Base-by-base conservation (phyloP, 2,797 vertebrate species). In the Hyperoplus lanceolatus region DNA sequence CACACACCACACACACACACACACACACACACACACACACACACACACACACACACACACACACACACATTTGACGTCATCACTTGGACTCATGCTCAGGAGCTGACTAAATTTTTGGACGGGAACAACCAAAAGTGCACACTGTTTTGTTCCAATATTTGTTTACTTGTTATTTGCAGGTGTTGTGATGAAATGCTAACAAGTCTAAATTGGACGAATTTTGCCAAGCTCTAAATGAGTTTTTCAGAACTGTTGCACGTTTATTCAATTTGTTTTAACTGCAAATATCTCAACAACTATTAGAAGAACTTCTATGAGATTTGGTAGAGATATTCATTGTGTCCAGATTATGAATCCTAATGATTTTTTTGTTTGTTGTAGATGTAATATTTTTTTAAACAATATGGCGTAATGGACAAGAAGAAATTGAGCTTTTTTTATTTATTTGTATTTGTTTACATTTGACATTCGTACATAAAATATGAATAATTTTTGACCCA, bases 1-100 rank as follows among this genome's bases (percentile, higher is more conserved):
- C 21, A 29, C 21, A 29, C 21, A 29, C 21, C 1, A 1, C 29
- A 29, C 29, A 29, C 29, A 29, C 29, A 29, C 29, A 29, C 29
- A 29, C 29, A 29, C 29, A 29, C 29, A 29, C 29, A 29, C 29
- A 29, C 29, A 29, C 29, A 29, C 29, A 29, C 29, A 29, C 29
- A 29, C 29, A 29, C 29, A 29, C 29, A 29, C 29, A 29, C 29
- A 29, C 29, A 29, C 29, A 29, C 29, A 29, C 29, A 29, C 29
- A 29, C 3, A 29, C 29, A 29, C 29, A 29, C 29, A 29, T 29
- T 29, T 29, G 54, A 82, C 38, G 18, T 81, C 75, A 85, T 8
- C 1, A 8, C 18, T 43, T 9, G n/a, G 21, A 43, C 61, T 18
- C 0, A 14, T 12, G 13, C 0, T n/a, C 9, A 10, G 8, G 11